Evolutionary conservation across 2,113 vertebrate species (phyloP).

Genomic region (Boulengeromyrus knoepffleri): DNA sequence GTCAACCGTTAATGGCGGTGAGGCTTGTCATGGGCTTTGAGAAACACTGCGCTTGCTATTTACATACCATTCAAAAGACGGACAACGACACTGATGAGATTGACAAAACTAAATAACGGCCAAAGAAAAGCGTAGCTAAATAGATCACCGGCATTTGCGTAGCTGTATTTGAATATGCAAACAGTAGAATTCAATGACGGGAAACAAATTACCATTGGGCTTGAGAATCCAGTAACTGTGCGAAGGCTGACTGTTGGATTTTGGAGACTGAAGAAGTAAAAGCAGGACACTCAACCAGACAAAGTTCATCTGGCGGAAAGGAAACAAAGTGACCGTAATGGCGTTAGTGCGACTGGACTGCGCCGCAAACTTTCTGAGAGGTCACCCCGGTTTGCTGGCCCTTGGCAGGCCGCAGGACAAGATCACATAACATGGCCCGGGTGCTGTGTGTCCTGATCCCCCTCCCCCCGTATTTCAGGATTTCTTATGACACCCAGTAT

Average conservation of each 20-base stretch:
- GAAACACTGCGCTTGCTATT: neutral
- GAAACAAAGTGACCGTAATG: neutral
- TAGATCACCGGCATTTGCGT: neutral
- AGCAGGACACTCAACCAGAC: slow-evolving; percentile 34
- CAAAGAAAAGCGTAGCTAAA: neutral
- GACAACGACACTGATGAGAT: neutral
- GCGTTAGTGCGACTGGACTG: neutral
- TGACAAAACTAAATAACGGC: neutral
- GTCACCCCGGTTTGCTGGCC: neutral
- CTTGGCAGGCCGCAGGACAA: neutral
- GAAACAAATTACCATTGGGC: slow-evolving; percentile 43
- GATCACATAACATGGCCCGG: neutral
- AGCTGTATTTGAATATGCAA: neutral
- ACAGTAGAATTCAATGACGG: neutral
- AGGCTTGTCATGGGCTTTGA: neutral
- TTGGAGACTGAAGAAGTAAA: slow-evolving; percentile 16
- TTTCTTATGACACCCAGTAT: neutral
- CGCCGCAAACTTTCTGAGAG: neutral
- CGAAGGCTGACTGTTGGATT: neutral
- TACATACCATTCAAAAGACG: neutral
- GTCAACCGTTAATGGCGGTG: no score
- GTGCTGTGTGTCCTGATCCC: neutral
- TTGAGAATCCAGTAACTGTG: slow-evolving; percentile 29
- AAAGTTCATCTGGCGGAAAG: slow-evolving; percentile 46
- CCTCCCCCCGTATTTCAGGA: neutral